Percentiles rank a stretch among this genome's conserved stretches.
Evolutionary conservation across 2,797 vertebrate genomes (phyloP).

Genomic region (Darevskia nairensis): DNA sequence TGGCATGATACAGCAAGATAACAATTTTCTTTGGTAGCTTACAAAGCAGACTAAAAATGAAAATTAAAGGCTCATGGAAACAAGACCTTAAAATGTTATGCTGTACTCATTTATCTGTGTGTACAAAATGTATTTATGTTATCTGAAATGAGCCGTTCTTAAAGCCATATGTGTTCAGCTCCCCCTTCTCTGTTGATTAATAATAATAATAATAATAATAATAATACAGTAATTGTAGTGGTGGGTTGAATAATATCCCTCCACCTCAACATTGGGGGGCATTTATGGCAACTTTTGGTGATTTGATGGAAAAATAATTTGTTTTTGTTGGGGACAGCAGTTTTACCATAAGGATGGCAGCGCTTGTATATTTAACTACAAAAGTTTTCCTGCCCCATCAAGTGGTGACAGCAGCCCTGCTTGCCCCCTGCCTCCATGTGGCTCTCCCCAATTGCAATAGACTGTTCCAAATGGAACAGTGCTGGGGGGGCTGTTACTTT

Average conservation of each 20-base stretch:
- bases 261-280: not conserved
- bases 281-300: not conserved
- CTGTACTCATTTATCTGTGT: constrained; percentile 32
- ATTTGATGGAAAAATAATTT: not conserved
- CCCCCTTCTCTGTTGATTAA: not conserved
- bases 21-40: constrained; percentile 45
- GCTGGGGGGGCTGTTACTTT: too few species aligned
- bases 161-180: not conserved
- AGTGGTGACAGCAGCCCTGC: not conserved
- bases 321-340: not conserved
- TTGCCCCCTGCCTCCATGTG: too few species aligned
- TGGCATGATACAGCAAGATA: constrained; percentile 50
- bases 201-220: too few species aligned
- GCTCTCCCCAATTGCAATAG: too few species aligned
- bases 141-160: constrained; percentile 7
- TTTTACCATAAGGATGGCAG: not conserved
- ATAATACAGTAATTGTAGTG: not conserved
- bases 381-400: too few species aligned
- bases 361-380: not conserved
- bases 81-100: constrained; percentile 52
- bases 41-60: constrained; percentile 37
- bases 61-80: constrained; percentile 38
- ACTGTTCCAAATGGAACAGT: too few species aligned
- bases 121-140: constrained; percentile 54
- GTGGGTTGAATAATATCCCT: not conserved